These are phyloP conservation scores for Drosophila meridiana DNA, from an alignment of 2,888 invertebrate species.

Conservation along the genomic window DNA sequence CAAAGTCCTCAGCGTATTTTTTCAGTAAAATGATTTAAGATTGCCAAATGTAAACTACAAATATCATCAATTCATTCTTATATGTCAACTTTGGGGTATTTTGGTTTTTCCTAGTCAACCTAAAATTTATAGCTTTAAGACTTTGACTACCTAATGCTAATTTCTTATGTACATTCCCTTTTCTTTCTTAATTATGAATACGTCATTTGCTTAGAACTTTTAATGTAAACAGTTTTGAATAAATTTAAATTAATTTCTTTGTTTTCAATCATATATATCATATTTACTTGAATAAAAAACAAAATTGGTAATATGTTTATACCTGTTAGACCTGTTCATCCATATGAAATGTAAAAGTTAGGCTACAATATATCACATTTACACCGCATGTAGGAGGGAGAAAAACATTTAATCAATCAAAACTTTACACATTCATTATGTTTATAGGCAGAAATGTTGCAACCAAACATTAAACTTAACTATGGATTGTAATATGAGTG, in stretches of 20 bases:
- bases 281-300: not conserved
- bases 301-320: not conserved
- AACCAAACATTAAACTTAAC: not conserved
- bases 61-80: too few species aligned
- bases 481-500: not conserved
- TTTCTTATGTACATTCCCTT: not conserved
- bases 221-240: not conserved
- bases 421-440: not conserved
- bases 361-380: too few species aligned
- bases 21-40: not conserved
- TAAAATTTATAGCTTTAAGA: not conserved
- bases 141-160: not conserved
- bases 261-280: not conserved
- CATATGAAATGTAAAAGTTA: not conserved
- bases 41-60: not conserved
- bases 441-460: not conserved
- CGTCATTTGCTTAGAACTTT: not conserved
- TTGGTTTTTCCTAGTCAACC: not conserved
- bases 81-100: not conserved
- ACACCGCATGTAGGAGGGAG: not conserved
- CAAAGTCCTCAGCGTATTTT: not conserved
- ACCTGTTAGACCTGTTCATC: slow-evolving; percentile 1
- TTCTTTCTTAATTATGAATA: not conserved
- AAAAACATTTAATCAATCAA: not conserved
- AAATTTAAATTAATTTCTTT: not conserved